phyloP scores from a whole-genome alignment of 2,888 invertebrate genomes.

The Coecobrya sp. region DNA sequence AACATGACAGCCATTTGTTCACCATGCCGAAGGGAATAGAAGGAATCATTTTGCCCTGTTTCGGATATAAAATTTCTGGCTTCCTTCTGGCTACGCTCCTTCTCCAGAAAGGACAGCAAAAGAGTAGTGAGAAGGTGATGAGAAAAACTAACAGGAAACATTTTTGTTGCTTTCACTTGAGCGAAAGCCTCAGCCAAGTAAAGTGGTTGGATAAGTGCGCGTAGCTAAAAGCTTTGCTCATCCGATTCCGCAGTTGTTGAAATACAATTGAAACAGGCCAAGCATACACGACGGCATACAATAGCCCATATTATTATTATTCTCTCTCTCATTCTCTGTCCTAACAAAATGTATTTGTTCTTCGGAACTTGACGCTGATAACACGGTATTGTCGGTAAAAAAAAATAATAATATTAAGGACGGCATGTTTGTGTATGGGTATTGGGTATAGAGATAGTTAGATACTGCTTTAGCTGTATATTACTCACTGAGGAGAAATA shows the following conservation, averaged over 20 bases:
- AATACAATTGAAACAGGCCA: background rate
- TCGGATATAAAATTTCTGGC: background rate
- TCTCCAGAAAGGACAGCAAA: background rate
- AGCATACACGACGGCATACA: background rate
- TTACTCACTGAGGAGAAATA: too few relatives aligned
- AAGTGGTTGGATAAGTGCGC: constrained; percentile 9
- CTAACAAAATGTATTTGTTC: background rate
- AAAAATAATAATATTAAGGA: background rate
- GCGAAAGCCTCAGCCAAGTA: constrained; percentile 23
- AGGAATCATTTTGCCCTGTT: too few relatives aligned
- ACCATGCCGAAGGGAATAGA: too few relatives aligned
- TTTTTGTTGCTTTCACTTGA: constrained; percentile 56
- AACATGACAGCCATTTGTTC: too few relatives aligned
- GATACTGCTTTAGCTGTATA: too few relatives aligned
- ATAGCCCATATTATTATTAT: background rate
- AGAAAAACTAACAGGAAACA: constrained; percentile 49
- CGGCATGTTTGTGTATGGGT: background rate
- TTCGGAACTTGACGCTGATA: background rate
- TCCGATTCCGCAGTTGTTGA: background rate
- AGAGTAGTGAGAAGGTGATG: constrained; percentile 9
- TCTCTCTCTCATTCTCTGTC: background rate
- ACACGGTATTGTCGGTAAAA: too few relatives aligned
- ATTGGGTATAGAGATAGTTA: too few relatives aligned
- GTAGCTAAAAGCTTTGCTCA: constrained; percentile 12
- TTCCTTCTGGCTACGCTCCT: background rate